Base-by-base conservation (phyloP, 2,113 vertebrate genomes). In the Verasper variegatus region DNA sequence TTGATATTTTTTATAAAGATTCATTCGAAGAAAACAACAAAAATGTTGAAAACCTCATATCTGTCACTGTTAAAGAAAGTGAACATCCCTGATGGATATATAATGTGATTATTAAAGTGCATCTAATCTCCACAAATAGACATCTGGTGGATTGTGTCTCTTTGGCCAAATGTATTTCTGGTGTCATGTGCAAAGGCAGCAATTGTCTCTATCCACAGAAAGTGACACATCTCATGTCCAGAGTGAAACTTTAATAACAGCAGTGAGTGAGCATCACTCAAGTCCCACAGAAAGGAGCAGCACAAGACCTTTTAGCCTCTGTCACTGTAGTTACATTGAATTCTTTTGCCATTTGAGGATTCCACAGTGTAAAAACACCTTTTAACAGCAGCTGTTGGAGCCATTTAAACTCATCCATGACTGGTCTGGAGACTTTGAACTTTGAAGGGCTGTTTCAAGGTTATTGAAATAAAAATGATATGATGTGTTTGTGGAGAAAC, bases 391-490 rank as follows among this genome's bases (percentile, higher is more conserved):
- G 52, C 23, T 20, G 27, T 21, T 3, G 20, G 40, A 51, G 49
- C 49, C 18, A 6, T 17, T 51, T 51, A 18, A 20, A 20, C 49
- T 51, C 49, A 5, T 51, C 49, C 49, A 7, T 31, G 21, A 17
- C 37, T 59, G 24, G 17, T 63, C 55, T 61, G 40, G 27, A 51
- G 42, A 52, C 37, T 4, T 17, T 18, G 47, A 49, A 49, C 47
- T 49, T 18, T 49, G 40, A 12, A 42, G 40, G 2, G 40, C 23
- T 66, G 45, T 18, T 40, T 56, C 5, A 21, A 31, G 61, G 4
- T 69, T 18, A 51, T 81, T 56, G 70, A 71, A 60, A 71, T 77
- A 58, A 40, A 72, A 21, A 79, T 80, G 59, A 24, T 62, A 35
- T 64, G 24, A 56, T 69, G 27, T 47, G 62, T 75, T 60, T 69